phyloP scores from a whole-genome alignment of 2,888 invertebrate genomes.

The Xylota segnis region DNA sequence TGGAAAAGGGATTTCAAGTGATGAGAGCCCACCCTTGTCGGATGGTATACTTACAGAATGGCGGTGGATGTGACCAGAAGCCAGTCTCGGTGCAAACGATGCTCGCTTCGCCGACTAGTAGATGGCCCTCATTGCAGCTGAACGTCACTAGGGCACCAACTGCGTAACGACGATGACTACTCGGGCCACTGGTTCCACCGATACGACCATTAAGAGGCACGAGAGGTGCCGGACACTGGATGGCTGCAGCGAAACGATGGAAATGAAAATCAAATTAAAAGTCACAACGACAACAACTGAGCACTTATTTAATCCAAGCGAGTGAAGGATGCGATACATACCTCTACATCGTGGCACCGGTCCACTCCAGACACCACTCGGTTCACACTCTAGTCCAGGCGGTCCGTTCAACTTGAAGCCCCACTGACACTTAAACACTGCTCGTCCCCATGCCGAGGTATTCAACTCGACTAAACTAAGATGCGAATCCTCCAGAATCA shows the following conservation, averaged over 20 bases:
- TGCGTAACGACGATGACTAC: constrained; percentile 87
- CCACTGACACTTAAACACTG: constrained; percentile 93
- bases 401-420: constrained; percentile 91
- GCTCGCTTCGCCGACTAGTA: constrained; percentile 89
- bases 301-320: not conserved
- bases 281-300: not conserved
- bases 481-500: constrained; percentile 89
- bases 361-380: constrained; percentile 92
- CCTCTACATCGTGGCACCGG: constrained; percentile 91
- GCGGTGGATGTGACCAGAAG: constrained; percentile 94
- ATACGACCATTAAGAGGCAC: constrained; percentile 90
- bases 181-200: constrained; percentile 83
- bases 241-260: constrained; percentile 86
- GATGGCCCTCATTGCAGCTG: constrained; percentile 89
- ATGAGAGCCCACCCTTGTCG: not conserved
- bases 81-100: constrained; percentile 95
- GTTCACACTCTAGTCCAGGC: constrained; percentile 92
- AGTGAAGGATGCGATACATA: constrained; percentile 84
- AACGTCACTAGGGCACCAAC: constrained; percentile 93
- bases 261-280: constrained; percentile 61
- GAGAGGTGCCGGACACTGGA: constrained; percentile 91
- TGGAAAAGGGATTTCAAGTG: constrained; percentile 55
- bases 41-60: constrained; percentile 88
- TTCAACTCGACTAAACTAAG: constrained; percentile 92
- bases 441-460: constrained; percentile 92